Evolutionary conservation across 2,888 invertebrate species (phyloP).

Genomic region (Trypoxylon attenuatum): DNA sequence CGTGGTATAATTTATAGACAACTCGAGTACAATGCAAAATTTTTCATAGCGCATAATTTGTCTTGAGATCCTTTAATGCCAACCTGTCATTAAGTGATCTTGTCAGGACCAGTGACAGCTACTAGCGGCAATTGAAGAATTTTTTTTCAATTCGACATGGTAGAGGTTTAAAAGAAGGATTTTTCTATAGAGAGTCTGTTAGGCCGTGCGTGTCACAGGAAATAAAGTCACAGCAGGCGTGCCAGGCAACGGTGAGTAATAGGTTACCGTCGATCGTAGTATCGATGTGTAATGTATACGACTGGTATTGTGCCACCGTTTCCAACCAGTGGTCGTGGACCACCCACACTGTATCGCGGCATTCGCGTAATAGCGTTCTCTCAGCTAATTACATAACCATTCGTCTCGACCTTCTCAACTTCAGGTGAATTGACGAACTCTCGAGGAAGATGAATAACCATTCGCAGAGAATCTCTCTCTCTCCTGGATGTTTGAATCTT

Average conservation of each 20-base stretch:
- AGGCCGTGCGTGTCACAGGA: constrained; percentile 1
- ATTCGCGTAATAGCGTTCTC: constrained; percentile 32
- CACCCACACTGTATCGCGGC: constrained; percentile 39
- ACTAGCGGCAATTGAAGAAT: no score
- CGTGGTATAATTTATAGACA: no score
- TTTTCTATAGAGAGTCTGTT: no score
- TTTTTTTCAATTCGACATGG: no score
- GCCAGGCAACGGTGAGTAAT: constrained; percentile 38
- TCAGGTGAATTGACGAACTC: constrained; percentile 30
- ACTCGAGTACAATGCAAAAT: no score
- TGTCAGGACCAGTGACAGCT: no score
- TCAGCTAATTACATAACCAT: constrained; percentile 49
- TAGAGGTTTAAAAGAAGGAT: no score
- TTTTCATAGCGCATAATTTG: no score
- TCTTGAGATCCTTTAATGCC: no score
- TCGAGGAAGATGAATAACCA: constrained; percentile 19
- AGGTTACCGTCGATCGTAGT: constrained; percentile 40
- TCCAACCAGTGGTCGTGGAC: constrained; percentile 31
- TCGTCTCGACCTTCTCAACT: constrained; percentile 36
- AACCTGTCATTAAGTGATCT: no score
- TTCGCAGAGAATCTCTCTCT: constrained; percentile 2
- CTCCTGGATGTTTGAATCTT: no score
- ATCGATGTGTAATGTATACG: constrained; percentile 43
- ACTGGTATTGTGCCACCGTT: constrained; percentile 48
- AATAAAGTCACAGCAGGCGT: constrained; percentile 21